A percentile compares a stretch with the other conserved stretches of the same genome.
Evolutionary conservation across 1,140 invertebrate species (phyloP).

Genomic region (Proales similis): DNA sequence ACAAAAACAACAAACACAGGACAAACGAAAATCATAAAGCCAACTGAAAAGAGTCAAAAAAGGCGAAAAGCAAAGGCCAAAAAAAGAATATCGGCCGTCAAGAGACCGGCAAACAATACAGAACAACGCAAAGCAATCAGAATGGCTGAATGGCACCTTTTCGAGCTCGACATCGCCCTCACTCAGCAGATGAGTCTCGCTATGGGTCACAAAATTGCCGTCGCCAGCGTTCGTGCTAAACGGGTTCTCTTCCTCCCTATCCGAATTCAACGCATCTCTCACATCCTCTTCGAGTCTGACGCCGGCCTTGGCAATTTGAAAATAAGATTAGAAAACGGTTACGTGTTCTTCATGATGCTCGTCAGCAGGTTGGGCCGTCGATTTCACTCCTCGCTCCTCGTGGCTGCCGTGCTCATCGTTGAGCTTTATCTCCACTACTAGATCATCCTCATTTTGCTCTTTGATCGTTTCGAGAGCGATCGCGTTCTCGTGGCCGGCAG

Average conservation of each 20-base stretch:
- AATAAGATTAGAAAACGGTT: slow-evolving; percentile 28
- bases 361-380: too few species aligned
- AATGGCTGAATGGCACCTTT: slow-evolving; percentile 14
- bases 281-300: slow-evolving; percentile 26
- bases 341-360: slow-evolving; percentile 30
- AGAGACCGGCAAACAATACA: slow-evolving; percentile 23
- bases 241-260: too few species aligned
- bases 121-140: too few species aligned
- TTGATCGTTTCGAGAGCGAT: too few species aligned
- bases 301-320: slow-evolving; percentile 24
- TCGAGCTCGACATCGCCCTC: slow-evolving; percentile 17
- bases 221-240: too few species aligned
- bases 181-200: slow-evolving; percentile 4
- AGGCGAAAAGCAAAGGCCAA: background rate
- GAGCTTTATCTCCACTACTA: too few species aligned
- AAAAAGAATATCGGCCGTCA: slow-evolving; percentile 1
- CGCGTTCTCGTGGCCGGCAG: too few species aligned
- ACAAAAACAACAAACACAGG: background rate
- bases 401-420: too few species aligned
- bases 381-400: too few species aligned
- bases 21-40: background rate
- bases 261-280: background rate
- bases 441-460: too few species aligned
- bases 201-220: slow-evolving; percentile 2
- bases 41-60: slow-evolving; percentile 8